These are phyloP conservation scores for Hydropsyche betteni DNA, from an alignment of 2,888 invertebrate genomes.

Conservation along the genomic window DNA sequence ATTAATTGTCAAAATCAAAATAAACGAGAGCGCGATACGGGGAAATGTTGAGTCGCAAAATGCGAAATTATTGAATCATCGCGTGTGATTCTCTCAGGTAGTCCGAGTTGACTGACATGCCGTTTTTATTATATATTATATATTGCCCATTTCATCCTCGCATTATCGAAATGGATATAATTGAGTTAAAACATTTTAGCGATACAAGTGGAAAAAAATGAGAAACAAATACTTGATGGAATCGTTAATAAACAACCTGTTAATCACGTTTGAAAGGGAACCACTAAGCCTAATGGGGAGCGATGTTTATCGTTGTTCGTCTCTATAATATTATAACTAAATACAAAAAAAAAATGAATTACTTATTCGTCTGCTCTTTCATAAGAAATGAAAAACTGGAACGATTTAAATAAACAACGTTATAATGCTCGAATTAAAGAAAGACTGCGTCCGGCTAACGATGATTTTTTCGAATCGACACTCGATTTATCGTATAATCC, in stretches of 20 bases:
- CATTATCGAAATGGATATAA: conserved; percentile 40
- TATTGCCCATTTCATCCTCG: conserved; percentile 12
- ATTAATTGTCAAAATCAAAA: conserved; percentile 23
- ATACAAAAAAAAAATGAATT: neutral
- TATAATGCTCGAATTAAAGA: conserved; percentile 30
- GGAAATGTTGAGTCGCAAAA: too few relatives aligned
- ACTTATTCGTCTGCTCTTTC: conserved; percentile 9
- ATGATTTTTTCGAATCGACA: too few relatives aligned
- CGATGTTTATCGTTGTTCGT: conserved; percentile 36
- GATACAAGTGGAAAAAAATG: conserved; percentile 26
- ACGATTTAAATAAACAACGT: conserved; percentile 26
- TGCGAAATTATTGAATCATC: neutral
- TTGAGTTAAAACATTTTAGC: conserved; percentile 43
- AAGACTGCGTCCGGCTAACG: conserved; percentile 9
- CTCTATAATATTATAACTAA: conserved; percentile 11
- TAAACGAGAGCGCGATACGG: neutral
- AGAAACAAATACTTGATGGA: conserved; percentile 40
- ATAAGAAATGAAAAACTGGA: conserved; percentile 4
- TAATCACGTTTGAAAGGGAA: conserved; percentile 41
- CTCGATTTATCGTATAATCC: too few relatives aligned
- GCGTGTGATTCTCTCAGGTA: conserved; percentile 34
- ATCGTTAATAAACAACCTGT: conserved; percentile 41
- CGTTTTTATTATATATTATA: conserved; percentile 1
- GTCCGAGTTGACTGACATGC: conserved; percentile 39
- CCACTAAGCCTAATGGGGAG: conserved; percentile 38